phyloP scores from a whole-genome alignment of 2,797 vertebrate genomes.

The Acanthis flammea region DNA sequence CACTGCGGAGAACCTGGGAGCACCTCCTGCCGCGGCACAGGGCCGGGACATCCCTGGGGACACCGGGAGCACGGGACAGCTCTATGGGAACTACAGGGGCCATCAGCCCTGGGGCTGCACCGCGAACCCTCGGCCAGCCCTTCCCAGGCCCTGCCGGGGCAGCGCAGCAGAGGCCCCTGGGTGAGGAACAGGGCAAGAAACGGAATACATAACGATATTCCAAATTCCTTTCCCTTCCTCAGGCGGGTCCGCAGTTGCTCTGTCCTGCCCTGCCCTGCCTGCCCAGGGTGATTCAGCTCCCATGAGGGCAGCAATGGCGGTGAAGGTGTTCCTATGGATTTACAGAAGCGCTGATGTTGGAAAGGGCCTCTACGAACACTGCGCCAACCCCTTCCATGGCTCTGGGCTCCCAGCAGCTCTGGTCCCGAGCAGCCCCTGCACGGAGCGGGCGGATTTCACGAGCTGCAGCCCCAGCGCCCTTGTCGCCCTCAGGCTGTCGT shows the following conservation, averaged over 20 bases:
- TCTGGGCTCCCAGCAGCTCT: accelerated
- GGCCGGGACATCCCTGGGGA: not conserved
- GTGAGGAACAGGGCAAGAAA: accelerated
- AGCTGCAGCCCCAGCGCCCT: accelerated
- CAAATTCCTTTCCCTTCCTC: not conserved
- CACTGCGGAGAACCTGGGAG: not conserved
- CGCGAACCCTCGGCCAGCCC: accelerated
- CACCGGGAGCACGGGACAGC: not conserved
- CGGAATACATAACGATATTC: accelerated
- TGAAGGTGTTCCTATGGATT: accelerated
- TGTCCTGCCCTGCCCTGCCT: too few species aligned
- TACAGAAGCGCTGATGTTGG: accelerated
- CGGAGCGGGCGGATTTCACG: accelerated
- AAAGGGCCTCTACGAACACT: accelerated
- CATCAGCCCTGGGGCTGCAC: not conserved
- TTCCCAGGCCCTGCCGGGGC: not conserved
- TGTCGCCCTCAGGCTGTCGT: accelerated
- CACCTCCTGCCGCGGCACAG: accelerated
- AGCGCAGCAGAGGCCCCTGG: accelerated
- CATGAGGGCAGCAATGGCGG: accelerated
- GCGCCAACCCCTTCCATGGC: accelerated
- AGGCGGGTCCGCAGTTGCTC: too few species aligned
- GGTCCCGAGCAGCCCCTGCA: accelerated
- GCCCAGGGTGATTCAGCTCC: not conserved
- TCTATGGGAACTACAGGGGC: accelerated